Percentiles rank a stretch among this genome's conserved stretches.
phyloP scores from a whole-genome alignment of 2,797 vertebrate genomes.

The Pteronotus mesoamericanus region DNA sequence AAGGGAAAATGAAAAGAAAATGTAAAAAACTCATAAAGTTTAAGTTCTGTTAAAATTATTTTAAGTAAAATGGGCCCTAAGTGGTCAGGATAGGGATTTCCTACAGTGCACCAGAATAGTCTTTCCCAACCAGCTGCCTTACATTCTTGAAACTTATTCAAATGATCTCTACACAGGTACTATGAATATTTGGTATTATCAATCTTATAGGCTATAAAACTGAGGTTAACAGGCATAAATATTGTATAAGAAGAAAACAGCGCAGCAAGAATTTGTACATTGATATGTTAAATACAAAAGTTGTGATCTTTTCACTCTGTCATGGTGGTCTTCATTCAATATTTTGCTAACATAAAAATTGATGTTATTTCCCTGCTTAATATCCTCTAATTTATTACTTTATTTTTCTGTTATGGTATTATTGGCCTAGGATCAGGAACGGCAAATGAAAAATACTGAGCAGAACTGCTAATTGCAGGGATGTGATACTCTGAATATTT shows the following conservation, averaged over 20 bases:
- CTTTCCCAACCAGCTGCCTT: background rate
- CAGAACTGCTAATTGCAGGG: background rate
- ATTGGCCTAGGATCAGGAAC: background rate
- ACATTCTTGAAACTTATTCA: background rate
- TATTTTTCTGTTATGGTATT: background rate
- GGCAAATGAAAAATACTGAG: background rate
- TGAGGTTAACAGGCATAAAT: background rate
- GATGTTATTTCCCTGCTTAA: background rate
- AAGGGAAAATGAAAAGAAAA: background rate
- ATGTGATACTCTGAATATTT: background rate
- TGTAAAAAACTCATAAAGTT: background rate
- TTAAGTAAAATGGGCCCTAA: background rate
- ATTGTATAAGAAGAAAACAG: background rate
- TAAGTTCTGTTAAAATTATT: background rate
- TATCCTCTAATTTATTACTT: background rate
- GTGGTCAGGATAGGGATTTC: background rate
- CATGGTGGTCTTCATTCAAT: background rate
- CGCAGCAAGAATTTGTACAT: background rate
- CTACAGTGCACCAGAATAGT: background rate
- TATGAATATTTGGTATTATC: background rate
- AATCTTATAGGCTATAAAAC: background rate
- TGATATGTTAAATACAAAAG: background rate
- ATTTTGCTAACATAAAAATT: background rate
- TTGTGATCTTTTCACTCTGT: background rate
- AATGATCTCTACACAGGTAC: background rate